Evolutionary conservation across 2,888 invertebrate genomes (phyloP), one percentile per base, ranked within the genome.

Genomic region (Ichneumoninae sp.): DNA sequence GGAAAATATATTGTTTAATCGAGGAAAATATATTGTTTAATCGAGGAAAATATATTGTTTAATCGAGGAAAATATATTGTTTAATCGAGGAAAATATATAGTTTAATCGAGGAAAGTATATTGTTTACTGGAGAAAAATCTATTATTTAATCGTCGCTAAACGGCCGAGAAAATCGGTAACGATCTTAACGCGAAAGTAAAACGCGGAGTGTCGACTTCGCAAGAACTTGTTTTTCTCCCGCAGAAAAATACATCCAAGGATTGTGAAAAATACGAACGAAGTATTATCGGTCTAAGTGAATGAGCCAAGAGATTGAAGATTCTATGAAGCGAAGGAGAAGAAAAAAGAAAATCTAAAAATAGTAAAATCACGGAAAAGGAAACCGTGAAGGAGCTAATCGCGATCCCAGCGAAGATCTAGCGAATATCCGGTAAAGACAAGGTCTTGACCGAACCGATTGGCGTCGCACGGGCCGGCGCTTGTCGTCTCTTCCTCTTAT

Each of bases 391-490:
- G 7, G 13, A 16, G 66, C 6, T 5, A 3, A 68, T 68, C 47
- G 68, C 26, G 22, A n/a, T 33, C 19, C 54, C 54, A 16, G 57
- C 22, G 44, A 16, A 5, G 16, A 47, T 47, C 44, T 47, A 47
- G 44, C 16, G 16, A 47, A 47, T 47, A 47, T 47, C 44, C 68
- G 47, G 22, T 44, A 30, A 30, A 33, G 8, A 40, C 50, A 30
- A 36, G n/a, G 71, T 80, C 80, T 83, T 80, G 80, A 77, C 80
- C 57, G 22, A 80, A 72, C 57, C 54, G 36, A 83, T 83, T 83
- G 50, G 44, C 80, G 40, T 60, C 60, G 77, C 30, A n/a, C 52
- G 60, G n/a, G 19, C 26, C 50, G 19, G 36, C n/a, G 19, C 26
- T 57, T 26, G 65, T 50, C 26, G 33, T 36, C 22, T n/a, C 74